Conservation (phyloP, 1,140 invertebrate species). For the Drosophila cardini region DNA sequence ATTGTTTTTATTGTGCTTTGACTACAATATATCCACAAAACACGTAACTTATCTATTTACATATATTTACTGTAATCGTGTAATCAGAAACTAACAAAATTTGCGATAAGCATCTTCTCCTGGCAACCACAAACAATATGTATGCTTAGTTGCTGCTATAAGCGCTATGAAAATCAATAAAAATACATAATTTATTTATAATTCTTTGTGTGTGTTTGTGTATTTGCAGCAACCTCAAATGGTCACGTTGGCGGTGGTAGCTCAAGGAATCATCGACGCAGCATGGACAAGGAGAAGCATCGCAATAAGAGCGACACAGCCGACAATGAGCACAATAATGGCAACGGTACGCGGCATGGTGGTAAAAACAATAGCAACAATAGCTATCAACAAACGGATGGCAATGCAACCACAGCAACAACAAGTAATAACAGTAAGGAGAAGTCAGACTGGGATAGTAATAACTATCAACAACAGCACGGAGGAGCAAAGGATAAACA, state of each 20-base stretch:
- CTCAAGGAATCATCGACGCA: conserved; percentile 78
- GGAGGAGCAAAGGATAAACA: conserved; percentile 70
- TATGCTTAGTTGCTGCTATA: not conserved
- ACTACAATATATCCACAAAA: no score
- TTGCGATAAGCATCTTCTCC: conserved; percentile 5
- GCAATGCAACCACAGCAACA: conserved; percentile 58
- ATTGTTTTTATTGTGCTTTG: no score
- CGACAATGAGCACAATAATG: conserved; percentile 70
- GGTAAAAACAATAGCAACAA: conserved; percentile 59
- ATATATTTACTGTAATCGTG: not conserved
- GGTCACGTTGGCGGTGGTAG: conserved; percentile 66
- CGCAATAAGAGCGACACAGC: conserved; percentile 66
- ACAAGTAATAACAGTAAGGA: conserved; percentile 76
- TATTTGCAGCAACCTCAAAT: conserved; percentile 72
- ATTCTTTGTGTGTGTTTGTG: conserved; percentile 25
- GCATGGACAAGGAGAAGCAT: conserved; percentile 82
- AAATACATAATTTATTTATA: conserved; percentile 35
- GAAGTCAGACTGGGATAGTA: conserved; percentile 79
- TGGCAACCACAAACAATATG: conserved; percentile 21
- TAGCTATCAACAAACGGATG: conserved; percentile 64
- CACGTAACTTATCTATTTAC: not conserved
- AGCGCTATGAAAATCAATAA: conserved; percentile 43
- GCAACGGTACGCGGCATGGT: conserved; percentile 58
- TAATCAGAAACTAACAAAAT: conserved; percentile 14
- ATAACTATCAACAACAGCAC: conserved; percentile 65